A percentile compares a stretch with the other conserved stretches of the same genome.
These are phyloP conservation scores for Plebejus melissa DNA, from an alignment of 2,888 invertebrate genomes.

Conservation along the genomic window DNA sequence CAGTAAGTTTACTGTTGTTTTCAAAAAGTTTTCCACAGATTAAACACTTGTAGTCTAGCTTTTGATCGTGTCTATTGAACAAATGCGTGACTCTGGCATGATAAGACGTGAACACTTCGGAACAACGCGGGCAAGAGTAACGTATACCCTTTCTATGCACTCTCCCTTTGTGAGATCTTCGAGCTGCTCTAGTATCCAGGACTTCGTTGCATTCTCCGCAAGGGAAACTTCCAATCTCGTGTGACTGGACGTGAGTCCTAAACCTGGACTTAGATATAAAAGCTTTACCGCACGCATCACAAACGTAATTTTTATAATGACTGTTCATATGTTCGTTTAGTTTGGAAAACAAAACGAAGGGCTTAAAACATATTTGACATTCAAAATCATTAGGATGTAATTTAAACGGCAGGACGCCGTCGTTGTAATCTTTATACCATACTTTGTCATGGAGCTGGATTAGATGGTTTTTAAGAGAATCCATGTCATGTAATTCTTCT, in stretches of 20 bases:
- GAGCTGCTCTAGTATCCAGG: conserved; percentile 54
- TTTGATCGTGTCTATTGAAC: conserved; percentile 53
- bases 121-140: conserved; percentile 64
- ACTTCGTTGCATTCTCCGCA: conserved; percentile 59
- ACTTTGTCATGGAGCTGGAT: conserved; percentile 47
- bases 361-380: conserved; percentile 58
- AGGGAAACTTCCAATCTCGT: conserved; percentile 60
- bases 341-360: conserved; percentile 55
- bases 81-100: conserved; percentile 61
- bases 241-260: conserved; percentile 61
- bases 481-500: conserved; percentile 45
- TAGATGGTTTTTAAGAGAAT: conserved; percentile 58
- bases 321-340: conserved; percentile 68
- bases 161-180: conserved; percentile 56
- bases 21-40: conserved; percentile 55
- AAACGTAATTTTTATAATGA: conserved; percentile 66
- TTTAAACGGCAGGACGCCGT: conserved; percentile 67
- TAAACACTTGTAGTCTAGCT: conserved; percentile 51
- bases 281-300: conserved; percentile 65
- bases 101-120: conserved; percentile 61
- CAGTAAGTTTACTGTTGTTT: conserved; percentile 57
- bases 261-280: conserved; percentile 65
- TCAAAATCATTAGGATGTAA: conserved; percentile 50
- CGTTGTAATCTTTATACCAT: conserved; percentile 53
- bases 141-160: conserved; percentile 59